A percentile compares a stretch with the other conserved stretches of the same genome.
Evolutionary conservation across 2,888 invertebrate genomes (phyloP).

Genomic region (Aproaerema taeniolella): DNA sequence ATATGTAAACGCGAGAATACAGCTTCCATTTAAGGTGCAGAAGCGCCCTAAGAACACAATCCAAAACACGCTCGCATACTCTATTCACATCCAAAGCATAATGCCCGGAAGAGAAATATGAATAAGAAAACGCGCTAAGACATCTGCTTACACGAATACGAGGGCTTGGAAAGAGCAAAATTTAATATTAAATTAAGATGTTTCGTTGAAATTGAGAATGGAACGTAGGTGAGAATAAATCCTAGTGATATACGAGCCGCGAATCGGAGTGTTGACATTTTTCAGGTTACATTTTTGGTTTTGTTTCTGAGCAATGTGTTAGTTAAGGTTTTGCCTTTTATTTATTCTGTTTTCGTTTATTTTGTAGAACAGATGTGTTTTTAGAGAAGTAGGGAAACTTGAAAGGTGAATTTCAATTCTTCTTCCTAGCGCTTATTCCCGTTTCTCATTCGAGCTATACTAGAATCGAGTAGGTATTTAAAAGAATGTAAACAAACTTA

Average conservation of each 20-base stretch:
- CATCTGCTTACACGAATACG: constrained; percentile 52
- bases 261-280: constrained; percentile 65
- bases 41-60: background rate
- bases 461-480: too few species aligned
- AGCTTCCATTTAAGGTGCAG: too few species aligned
- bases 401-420: too few species aligned
- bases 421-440: too few species aligned
- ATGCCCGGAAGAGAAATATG: constrained; percentile 57
- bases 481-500: too few species aligned
- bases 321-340: too few species aligned
- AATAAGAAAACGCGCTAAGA: constrained; percentile 66
- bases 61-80: background rate
- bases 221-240: constrained; percentile 69
- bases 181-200: constrained; percentile 77
- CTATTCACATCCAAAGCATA: constrained; percentile 32
- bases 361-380: too few species aligned
- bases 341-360: too few species aligned
- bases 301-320: too few species aligned
- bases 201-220: constrained; percentile 69
- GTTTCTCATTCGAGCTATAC: too few species aligned
- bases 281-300: constrained; percentile 60
- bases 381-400: too few species aligned
- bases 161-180: constrained; percentile 57
- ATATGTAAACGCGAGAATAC: too few species aligned
- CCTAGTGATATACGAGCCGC: constrained; percentile 64